Conservation (phyloP, 2,888 invertebrate species). For the Neocrepidodera transversa region DNA sequence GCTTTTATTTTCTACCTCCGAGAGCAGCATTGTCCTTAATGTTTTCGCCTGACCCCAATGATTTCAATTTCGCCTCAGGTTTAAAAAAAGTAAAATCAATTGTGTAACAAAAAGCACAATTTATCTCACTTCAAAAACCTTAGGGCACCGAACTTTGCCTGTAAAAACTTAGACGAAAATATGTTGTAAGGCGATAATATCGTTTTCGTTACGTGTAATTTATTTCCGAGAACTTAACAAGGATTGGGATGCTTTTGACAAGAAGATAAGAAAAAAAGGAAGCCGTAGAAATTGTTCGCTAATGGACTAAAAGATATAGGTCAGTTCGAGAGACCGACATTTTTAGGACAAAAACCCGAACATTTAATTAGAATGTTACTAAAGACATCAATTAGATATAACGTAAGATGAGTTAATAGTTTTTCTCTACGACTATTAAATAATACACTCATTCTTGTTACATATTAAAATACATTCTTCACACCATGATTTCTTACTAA, state of each 20-base stretch:
- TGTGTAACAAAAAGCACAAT: slow-evolving; percentile 31
- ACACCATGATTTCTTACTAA: no score
- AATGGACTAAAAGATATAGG: slow-evolving; percentile 5
- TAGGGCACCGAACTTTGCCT: slow-evolving; percentile 19
- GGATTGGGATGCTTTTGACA: slow-evolving; percentile 22
- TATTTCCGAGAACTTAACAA: slow-evolving; percentile 29
- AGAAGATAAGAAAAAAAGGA: slow-evolving; percentile 7
- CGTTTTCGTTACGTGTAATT: slow-evolving; percentile 34
- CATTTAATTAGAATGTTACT: no score
- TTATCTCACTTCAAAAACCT: slow-evolving; percentile 34
- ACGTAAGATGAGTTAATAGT: no score
- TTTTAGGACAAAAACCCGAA: background rate
- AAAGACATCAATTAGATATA: no score
- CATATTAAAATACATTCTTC: no score
- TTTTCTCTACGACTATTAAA: no score
- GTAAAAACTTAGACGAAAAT: slow-evolving; percentile 35
- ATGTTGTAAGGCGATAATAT: slow-evolving; percentile 34
- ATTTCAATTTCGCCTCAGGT: slow-evolving; percentile 32
- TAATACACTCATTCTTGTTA: no score
- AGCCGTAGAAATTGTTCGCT: slow-evolving; percentile 8
- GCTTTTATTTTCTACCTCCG: slow-evolving; percentile 20
- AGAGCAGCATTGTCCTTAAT: slow-evolving; percentile 24
- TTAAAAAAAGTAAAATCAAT: slow-evolving; percentile 32
- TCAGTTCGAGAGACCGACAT: background rate
- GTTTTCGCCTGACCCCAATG: slow-evolving; percentile 29